Percentiles rank a stretch among this genome's conserved stretches.
Conservation (phyloP, 2,888 invertebrate species). For the Ethmia dodecea region DNA sequence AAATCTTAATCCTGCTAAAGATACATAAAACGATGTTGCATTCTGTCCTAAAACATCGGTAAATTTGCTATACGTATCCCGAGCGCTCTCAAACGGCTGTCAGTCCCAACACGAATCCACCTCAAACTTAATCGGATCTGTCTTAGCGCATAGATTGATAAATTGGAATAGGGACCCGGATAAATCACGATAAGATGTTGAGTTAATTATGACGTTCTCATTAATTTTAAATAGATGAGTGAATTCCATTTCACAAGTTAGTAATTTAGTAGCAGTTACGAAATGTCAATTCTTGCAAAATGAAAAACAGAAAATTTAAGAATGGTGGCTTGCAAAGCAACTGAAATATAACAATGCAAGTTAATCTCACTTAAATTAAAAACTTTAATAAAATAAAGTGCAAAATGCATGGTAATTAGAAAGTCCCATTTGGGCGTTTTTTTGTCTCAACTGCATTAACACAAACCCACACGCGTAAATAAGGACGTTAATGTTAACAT, state of each 20-base stretch:
- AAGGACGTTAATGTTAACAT: slow-evolving; percentile 41
- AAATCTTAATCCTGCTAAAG: too few relatives aligned
- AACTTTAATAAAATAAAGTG: slow-evolving; percentile 30
- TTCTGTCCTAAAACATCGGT: too few relatives aligned
- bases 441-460: slow-evolving; percentile 66
- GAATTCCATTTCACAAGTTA: slow-evolving; percentile 5
- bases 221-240: slow-evolving; percentile 3
- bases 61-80: too few relatives aligned
- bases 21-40: too few relatives aligned
- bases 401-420: slow-evolving; percentile 29
- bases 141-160: slow-evolving; percentile 5
- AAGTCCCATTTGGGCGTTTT: slow-evolving; percentile 25
- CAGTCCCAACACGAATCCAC: slow-evolving; percentile 10
- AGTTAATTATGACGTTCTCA: slow-evolving; percentile 4
- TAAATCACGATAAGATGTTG: slow-evolving; percentile 1
- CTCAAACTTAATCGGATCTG: neutral
- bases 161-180: slow-evolving; percentile 4
- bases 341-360: slow-evolving; percentile 27
- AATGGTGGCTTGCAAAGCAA: slow-evolving; percentile 19
- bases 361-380: slow-evolving; percentile 24
- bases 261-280: slow-evolving; percentile 6
- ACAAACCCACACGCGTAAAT: slow-evolving; percentile 73
- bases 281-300: slow-evolving; percentile 16
- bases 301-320: slow-evolving; percentile 17
- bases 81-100: slow-evolving; percentile 10